phyloP scores from a whole-genome alignment of 2,888 invertebrate genomes.

The Rhimphoctona megacephalus region DNA sequence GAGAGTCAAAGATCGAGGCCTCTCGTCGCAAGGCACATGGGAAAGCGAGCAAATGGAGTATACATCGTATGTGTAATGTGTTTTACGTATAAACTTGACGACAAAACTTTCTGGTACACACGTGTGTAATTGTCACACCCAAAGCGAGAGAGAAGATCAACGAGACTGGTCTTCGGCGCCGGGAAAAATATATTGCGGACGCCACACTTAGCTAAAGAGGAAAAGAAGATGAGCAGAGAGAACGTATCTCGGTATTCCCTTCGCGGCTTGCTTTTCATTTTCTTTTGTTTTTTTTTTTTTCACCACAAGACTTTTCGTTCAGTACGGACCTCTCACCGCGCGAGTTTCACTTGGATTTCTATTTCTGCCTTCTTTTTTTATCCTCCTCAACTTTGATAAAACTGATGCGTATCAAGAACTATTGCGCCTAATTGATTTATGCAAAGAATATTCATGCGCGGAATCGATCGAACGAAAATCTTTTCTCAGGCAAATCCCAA shows the following conservation, averaged over 20 bases:
- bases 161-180: constrained; percentile 41
- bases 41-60: constrained; percentile 58
- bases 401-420: constrained; percentile 42
- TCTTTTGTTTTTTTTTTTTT: constrained; percentile 15
- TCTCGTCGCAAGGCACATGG: constrained; percentile 43
- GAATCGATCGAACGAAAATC: constrained; percentile 20
- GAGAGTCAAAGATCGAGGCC: constrained; percentile 68
- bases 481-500: neutral
- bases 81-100: constrained; percentile 38
- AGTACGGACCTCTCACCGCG: constrained; percentile 61
- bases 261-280: constrained; percentile 16
- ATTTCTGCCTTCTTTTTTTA: constrained; percentile 51
- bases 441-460: neutral
- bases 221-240: constrained; percentile 58
- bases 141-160: constrained; percentile 53
- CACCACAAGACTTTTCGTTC: constrained; percentile 65
- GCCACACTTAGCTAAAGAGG: constrained; percentile 37
- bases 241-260: constrained; percentile 13
- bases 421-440: neutral
- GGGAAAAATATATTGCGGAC: constrained; percentile 62
- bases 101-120: constrained; percentile 51
- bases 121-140: constrained; percentile 43
- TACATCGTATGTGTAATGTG: neutral
- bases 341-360: constrained; percentile 62
- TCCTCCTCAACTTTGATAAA: constrained; percentile 30